A percentile compares a stretch with the other conserved stretches of the same genome.
These are phyloP conservation scores for Epinotia ramella DNA, from an alignment of 2,888 invertebrate genomes.

Conservation along the genomic window DNA sequence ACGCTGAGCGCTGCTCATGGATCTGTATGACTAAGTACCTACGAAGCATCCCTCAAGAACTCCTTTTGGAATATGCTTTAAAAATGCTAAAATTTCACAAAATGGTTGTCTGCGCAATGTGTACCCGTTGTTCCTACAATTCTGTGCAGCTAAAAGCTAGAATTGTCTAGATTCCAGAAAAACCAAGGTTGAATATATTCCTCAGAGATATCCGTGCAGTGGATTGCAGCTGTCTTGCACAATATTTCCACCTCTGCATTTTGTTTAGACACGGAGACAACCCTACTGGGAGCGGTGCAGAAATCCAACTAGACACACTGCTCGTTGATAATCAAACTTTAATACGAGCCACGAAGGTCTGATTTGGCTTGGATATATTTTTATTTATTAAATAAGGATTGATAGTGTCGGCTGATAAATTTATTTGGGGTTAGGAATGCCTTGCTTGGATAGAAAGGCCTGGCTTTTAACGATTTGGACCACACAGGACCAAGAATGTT, in stretches of 20 bases:
- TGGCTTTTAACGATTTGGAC: no score
- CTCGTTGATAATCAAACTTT: neutral
- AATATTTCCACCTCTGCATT: conserved; percentile 21
- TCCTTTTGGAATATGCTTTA: no score
- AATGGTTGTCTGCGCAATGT: no score
- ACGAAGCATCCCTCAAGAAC: no score
- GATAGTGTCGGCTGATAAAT: neutral
- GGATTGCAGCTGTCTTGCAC: conserved; percentile 7
- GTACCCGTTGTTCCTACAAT: neutral
- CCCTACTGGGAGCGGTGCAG: conserved; percentile 4
- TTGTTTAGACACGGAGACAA: neutral
- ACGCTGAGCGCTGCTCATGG: no score
- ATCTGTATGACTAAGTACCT: no score
- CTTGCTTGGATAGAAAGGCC: neutral
- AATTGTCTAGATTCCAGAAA: conserved; percentile 5
- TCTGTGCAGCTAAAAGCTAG: neutral
- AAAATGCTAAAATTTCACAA: no score
- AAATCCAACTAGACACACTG: neutral
- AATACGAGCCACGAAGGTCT: neutral
- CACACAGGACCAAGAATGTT: no score
- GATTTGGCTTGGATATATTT: neutral
- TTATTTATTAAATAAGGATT: conserved; percentile 11
- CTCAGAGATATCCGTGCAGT: neutral
- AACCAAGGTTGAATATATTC: neutral
- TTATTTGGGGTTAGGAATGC: neutral